These are phyloP conservation scores for Erynnis tages DNA, from an alignment of 2,888 invertebrate genomes.

Conservation along the genomic window DNA sequence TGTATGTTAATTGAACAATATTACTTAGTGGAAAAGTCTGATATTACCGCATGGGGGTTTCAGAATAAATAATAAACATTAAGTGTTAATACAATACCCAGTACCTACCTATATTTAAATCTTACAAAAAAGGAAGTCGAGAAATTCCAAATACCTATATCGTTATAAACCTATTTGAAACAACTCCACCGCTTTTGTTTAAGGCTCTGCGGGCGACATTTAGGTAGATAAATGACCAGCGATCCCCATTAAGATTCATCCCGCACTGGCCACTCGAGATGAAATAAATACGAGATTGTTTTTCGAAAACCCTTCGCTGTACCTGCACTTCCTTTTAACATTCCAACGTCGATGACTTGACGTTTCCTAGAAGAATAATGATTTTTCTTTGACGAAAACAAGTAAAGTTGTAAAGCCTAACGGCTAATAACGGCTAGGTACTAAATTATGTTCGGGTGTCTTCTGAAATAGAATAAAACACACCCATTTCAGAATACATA, in stretches of 20 bases:
- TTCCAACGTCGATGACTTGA: neutral
- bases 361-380: neutral
- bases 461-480: constrained; percentile 18
- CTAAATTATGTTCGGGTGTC: constrained; percentile 16
- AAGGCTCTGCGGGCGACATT: constrained; percentile 30
- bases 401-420: no score
- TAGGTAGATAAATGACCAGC: constrained; percentile 32
- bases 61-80: no score
- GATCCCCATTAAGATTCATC: constrained; percentile 37
- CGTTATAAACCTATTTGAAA: neutral
- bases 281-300: constrained; percentile 23
- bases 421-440: no score
- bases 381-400: no score
- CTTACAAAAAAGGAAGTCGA: no score
- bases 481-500: neutral
- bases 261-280: constrained; percentile 13
- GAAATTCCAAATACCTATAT: neutral
- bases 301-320: constrained; percentile 4
- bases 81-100: no score
- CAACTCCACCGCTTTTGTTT: constrained; percentile 13
- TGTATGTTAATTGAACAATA: no score
- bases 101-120: no score
- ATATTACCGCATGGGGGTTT: no score
- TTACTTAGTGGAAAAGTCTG: no score
- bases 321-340: constrained; percentile 4